phyloP scores from a whole-genome alignment of 2,888 invertebrate species.

The Minunthozetes semirufus region DNA sequence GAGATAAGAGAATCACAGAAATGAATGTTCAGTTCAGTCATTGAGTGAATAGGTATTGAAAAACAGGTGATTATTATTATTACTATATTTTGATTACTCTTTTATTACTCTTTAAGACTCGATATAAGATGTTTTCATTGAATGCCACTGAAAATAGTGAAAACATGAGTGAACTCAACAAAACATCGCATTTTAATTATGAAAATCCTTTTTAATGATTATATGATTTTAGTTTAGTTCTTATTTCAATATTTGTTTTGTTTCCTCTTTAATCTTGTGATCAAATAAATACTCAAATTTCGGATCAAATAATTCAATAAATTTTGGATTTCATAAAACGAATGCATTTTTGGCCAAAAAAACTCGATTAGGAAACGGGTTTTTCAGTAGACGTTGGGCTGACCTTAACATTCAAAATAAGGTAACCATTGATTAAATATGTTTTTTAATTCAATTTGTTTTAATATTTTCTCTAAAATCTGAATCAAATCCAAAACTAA shows the following conservation, averaged over 20 bases:
- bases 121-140: neutral
- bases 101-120: no score
- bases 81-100: neutral
- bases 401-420: slow-evolving; percentile 6
- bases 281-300: no score
- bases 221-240: no score
- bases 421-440: neutral
- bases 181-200: no score
- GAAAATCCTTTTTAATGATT: no score
- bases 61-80: neutral
- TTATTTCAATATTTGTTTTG: no score
- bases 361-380: neutral
- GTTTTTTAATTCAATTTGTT: neutral
- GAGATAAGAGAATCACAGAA: neutral
- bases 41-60: neutral
- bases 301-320: no score
- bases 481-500: neutral
- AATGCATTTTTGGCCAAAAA: neutral
- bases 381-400: neutral
- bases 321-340: neutral
- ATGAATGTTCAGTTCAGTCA: neutral
- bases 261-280: no score
- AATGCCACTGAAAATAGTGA: neutral
- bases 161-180: no score
- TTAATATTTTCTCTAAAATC: neutral